These are phyloP conservation scores for Heliothis peltigera DNA, from an alignment of 2,888 invertebrate species.

Conservation along the genomic window DNA sequence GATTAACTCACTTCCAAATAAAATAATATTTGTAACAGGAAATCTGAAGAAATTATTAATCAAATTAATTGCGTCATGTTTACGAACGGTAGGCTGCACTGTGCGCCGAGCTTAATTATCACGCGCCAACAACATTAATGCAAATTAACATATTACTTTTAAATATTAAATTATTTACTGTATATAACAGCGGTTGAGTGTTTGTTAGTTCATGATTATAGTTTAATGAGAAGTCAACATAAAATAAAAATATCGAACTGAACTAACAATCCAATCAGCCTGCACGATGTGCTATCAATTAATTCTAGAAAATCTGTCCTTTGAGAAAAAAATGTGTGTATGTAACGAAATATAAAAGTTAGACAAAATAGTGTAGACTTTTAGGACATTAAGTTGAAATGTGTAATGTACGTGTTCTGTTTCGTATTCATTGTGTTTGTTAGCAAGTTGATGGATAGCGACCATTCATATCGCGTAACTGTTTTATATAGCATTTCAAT, in stretches of 20 bases:
- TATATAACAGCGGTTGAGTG: no score
- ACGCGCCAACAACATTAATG: constrained; percentile 18
- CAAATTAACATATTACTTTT: neutral
- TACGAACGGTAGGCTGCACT: constrained; percentile 6
- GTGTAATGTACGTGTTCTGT: constrained; percentile 22
- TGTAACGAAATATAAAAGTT: no score
- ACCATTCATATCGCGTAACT: constrained; percentile 6
- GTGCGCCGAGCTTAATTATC: constrained; percentile 13
- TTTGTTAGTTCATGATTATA: neutral
- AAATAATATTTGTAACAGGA: neutral
- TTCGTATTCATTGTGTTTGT: constrained; percentile 1
- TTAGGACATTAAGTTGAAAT: neutral
- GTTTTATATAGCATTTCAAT: neutral
- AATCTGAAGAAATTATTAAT: constrained; percentile 10
- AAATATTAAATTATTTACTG: neutral
- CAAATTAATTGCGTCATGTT: constrained; percentile 14
- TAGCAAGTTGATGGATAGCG: constrained; percentile 1
- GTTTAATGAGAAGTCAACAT: neutral
- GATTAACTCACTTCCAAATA: neutral
- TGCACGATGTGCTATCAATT: neutral
- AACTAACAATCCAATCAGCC: neutral
- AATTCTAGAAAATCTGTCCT: no score
- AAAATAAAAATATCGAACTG: neutral
- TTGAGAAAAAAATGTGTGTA: no score
- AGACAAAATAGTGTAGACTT: neutral